Evolutionary conservation across 2,797 vertebrate genomes (phyloP), one percentile per base, ranked within the genome.

Genomic region (Pteronotus mesoamericanus): DNA sequence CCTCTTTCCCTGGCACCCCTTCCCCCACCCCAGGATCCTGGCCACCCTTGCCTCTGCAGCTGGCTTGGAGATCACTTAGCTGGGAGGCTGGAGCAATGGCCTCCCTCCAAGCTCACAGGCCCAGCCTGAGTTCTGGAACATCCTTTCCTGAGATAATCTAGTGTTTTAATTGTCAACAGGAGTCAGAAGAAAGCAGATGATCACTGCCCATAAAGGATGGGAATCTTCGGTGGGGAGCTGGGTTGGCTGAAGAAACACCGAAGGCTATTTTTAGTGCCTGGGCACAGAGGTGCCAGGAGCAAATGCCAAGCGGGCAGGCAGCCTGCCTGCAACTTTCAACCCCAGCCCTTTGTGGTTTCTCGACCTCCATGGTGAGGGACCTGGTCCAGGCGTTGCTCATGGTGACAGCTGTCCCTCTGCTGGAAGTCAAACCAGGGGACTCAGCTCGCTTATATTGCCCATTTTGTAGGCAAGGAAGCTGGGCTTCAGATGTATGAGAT

Each of bases 261-360:
- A 51, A 46, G 92, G 96, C 94, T 98, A 97, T 98, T 98, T 98
- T 98, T 97, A 98, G 94, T 89, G 57, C 51, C 39, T 94, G 96
- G 94, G 57, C 91, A 34, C 94, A 74, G 77, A 96, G 42, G 59
- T 97, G 51, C 71, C 29, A 78, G 96, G 92, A 97, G 96, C 97
- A 98, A 97, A 94, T 95, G 80, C 51, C 95, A 98, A 97, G 93
- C 59, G 55, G 42, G 55, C 97, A 97, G 66, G 39, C 83, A 91
- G 93, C 24, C 34, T n/a, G 75, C 55, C 80, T 83, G 71, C 3
- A 8, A 89, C 69, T 66, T 61, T 77, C 74, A 80, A 24, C 19
- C 55, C 66, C 26, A 11, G 44, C 19, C 34, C 48, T 84, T 66
- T 66, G 93, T 84, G 64, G 5, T 32, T 66, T 19, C 10, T 83